Conservation (phyloP, 2,888 invertebrate genomes). For the Gonocerus acuteangulatus region DNA sequence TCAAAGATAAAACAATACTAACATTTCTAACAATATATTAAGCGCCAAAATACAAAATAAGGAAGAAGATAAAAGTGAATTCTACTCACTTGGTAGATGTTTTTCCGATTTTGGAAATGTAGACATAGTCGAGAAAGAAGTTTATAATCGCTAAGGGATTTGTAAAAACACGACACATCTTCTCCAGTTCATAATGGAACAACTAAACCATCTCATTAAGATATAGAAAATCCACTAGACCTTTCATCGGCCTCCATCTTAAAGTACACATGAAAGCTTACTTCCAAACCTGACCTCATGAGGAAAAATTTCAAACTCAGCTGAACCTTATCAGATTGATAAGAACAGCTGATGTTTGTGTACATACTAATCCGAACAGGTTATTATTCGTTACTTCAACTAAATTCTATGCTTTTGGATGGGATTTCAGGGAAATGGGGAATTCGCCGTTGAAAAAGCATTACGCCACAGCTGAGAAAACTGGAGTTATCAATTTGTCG, state of each 20-base stretch:
- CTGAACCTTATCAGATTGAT: conserved; percentile 4
- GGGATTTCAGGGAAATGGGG: neutral
- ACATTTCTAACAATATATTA: neutral
- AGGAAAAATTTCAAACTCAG: conserved; percentile 11
- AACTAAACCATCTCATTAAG: conserved; percentile 9
- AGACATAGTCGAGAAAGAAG: conserved; percentile 42
- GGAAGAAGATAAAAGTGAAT: conserved; percentile 10
- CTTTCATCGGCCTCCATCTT: conserved; percentile 16
- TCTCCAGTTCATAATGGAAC: conserved; percentile 11
- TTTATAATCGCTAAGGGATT: conserved; percentile 11
- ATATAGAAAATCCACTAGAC: conserved; percentile 10
- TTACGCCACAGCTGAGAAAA: conserved; percentile 89
- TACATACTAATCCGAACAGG: neutral
- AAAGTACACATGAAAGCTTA: conserved; percentile 17
- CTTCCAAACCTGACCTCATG: conserved; percentile 19
- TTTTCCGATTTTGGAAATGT: conserved; percentile 46
- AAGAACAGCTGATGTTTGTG: neutral
- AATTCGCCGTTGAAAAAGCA: conserved; percentile 87
- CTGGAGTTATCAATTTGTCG: conserved; percentile 84
- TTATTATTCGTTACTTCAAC: no score
- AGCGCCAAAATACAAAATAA: neutral
- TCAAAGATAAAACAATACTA: no score
- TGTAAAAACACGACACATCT: conserved; percentile 1
- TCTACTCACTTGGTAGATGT: conserved; percentile 45
- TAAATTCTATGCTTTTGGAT: no score